phyloP scores from a whole-genome alignment of 2,797 vertebrate species.

The Luscinia luscinia region DNA sequence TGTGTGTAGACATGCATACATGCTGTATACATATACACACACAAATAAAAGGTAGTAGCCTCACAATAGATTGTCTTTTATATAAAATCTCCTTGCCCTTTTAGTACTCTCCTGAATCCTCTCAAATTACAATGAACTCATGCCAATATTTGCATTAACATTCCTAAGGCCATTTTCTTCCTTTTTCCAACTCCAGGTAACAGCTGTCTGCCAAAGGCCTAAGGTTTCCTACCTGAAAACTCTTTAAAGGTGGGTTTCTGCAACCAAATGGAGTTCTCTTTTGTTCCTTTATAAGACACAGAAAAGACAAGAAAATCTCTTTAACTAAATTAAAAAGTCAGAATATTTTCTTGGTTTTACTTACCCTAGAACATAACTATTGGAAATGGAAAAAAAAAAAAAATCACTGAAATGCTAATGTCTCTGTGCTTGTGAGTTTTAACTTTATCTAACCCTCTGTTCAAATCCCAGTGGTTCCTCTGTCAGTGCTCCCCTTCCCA shows the following conservation, averaged over 20 bases:
- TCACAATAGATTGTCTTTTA: background rate
- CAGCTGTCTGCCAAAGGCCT: background rate
- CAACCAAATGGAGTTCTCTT: slow-evolving; percentile 19
- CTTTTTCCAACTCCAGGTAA: background rate
- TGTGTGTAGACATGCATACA: background rate
- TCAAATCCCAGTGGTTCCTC: slow-evolving; percentile 6
- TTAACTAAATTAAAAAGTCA: background rate
- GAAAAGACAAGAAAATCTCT: background rate
- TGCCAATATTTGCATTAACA: slow-evolving; percentile 38
- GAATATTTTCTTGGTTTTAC: slow-evolving; percentile 10
- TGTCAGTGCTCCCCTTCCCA: background rate
- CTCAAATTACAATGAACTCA: slow-evolving; percentile 18
- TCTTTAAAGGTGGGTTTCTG: background rate
- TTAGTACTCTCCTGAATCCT: background rate
- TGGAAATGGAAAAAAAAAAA: background rate
- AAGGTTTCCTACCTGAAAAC: slow-evolving; percentile 4
- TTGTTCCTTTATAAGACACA: background rate
- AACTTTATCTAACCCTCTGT: background rate
- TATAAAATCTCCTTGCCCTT: background rate
- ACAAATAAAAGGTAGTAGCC: background rate
- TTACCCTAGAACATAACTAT: background rate
- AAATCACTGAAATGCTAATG: slow-evolving; percentile 3
- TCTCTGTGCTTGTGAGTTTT: background rate
- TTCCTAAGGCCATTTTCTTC: slow-evolving; percentile 6
- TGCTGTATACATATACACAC: background rate